Evolutionary conservation across 2,888 invertebrate genomes (phyloP), one percentile per base, ranked within the genome.

Genomic region (Callyntrura guangdongensis): DNA sequence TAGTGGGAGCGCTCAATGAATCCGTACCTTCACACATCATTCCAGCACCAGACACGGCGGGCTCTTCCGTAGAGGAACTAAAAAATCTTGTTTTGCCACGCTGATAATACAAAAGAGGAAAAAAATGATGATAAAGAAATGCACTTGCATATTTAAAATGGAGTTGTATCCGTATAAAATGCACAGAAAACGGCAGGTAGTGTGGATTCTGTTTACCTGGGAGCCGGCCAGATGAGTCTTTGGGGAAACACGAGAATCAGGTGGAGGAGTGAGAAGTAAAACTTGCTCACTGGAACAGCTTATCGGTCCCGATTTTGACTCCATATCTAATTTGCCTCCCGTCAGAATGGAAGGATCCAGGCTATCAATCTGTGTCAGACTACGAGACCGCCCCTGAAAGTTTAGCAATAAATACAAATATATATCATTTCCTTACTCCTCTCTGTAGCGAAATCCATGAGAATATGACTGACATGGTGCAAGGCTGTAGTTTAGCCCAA

Each of bases 291-390:
- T 93, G 49, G 93, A 93, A 84, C 93, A 93, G 90, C 94, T 94
- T 83, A 91, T 91, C 69, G 94, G 94, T 87, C 94, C 94, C 53
- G 94, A 94, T 84, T 93, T 93, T 82, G 93, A 93, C 91, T 94
- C 94, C 92, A 94, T 94, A 64, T 94, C 94, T 89, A 91, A 91
- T 86, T 94, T 94, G 81, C 93, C 94, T 84, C 93, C 94, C 91
- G 94, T 94, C 92, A 94, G 92, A 92, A 94, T 94, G 94, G 95
- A 94, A 89, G 96, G 95, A 94, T 97, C 96, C 94, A 97, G 95
- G 93, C 96, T 96, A 95, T 97, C 97, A 95, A 97, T 95, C 95
- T 97, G 97, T 93, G 97, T 97, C 94, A 97, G 95, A 95, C 97
- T 97, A 95, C 97, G 96, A 92, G 97, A 97, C 94, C 97, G 97